phyloP scores from a whole-genome alignment of 2,888 invertebrate species.

The Panopea generosa region DNA sequence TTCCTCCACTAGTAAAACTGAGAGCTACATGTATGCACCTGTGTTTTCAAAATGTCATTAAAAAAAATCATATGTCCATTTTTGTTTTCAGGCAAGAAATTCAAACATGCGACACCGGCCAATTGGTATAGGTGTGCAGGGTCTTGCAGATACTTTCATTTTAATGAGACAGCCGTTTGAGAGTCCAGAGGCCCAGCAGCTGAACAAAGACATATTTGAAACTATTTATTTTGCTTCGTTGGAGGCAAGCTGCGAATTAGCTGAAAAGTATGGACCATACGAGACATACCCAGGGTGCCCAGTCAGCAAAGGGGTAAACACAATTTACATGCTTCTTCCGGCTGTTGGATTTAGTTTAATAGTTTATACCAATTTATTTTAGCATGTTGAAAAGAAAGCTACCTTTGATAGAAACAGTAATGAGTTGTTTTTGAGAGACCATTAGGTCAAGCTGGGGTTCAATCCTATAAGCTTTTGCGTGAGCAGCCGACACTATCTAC shows the following conservation, averaged over 20 bases:
- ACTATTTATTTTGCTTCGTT: slow-evolving; percentile 98
- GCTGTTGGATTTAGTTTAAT: no score
- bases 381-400: no score
- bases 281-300: slow-evolving; percentile 96
- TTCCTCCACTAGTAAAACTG: no score
- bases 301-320: slow-evolving; percentile 93
- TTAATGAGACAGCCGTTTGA: slow-evolving; percentile 97
- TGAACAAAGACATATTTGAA: slow-evolving; percentile 99
- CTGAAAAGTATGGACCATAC: slow-evolving; percentile 93
- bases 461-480: no score
- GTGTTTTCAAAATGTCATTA: no score
- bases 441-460: no score
- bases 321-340: background rate
- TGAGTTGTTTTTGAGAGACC: no score
- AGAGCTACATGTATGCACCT: no score
- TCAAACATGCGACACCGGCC: slow-evolving; percentile 93
- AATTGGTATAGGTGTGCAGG: slow-evolving; percentile 97
- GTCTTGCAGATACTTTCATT: slow-evolving; percentile 98
- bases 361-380: no score
- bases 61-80: no score
- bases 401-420: no score
- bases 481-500: no score
- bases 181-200: slow-evolving; percentile 92
- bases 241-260: slow-evolving; percentile 97
- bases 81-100: slow-evolving; percentile 86